Conservation (phyloP, 2,113 vertebrate genomes). For the Okapia johnstoni region DNA sequence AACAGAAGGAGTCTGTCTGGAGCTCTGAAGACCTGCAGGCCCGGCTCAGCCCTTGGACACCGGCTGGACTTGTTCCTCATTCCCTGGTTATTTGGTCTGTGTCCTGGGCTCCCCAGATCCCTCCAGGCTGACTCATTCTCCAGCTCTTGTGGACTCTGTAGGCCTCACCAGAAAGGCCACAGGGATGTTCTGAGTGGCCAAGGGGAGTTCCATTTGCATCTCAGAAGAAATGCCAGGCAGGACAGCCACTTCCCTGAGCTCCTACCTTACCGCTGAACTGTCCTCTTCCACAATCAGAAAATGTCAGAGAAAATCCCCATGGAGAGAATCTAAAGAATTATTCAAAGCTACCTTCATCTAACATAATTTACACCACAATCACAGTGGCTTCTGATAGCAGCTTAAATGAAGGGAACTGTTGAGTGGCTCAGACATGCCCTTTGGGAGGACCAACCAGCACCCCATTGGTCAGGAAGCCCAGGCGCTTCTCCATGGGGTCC, state of each 20-base stretch:
- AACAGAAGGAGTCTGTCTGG: background rate
- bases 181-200: too few relatives aligned
- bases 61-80: background rate
- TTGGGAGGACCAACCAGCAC: background rate
- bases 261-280: background rate
- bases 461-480: rapidly evolving
- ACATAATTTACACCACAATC: background rate
- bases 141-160: background rate
- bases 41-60: background rate
- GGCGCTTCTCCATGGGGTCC: background rate
- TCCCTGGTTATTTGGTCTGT: background rate
- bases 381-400: background rate
- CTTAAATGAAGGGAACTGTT: background rate
- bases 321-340: background rate
- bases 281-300: background rate
- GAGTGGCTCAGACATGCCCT: background rate
- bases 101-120: rapidly evolving
- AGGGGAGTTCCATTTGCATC: background rate
- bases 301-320: background rate
- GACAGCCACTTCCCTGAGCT: background rate
- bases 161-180: background rate
- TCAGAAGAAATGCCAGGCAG: background rate
- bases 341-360: background rate
- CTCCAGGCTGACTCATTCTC: background rate
- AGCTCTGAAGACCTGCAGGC: background rate